Evolutionary conservation across 1,140 invertebrate genomes (phyloP), one percentile per base, ranked within the genome.

Genomic region (Lordiphosa clarofinis): DNA sequence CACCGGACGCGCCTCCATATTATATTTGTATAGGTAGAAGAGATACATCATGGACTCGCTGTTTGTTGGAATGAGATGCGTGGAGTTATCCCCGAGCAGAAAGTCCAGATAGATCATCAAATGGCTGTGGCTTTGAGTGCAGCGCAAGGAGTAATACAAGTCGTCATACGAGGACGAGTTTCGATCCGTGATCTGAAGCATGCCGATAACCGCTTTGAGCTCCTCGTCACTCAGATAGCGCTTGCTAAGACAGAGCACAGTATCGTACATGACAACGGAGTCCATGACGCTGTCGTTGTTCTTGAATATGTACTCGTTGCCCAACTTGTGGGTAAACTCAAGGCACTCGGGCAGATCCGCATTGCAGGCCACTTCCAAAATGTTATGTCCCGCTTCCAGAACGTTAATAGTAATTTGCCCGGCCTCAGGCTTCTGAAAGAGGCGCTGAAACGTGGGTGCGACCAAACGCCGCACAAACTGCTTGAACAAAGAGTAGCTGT

Each of bases 401-500:
- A 46, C 33, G 10, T 40, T 63, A 9, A 59, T 50, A 0, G 28
- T 24, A 5, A 33, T 15, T 4, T 65, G 47, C 0, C 42, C 46
- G 5, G 8, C 7, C 0, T 44, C 31, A 1, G 33, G 44, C 0
- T 55, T 50, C 0, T 39, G 40, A 5, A 73, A 76, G 0, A 78
- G 33, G 0, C 73, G 73, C 63, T 89, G 24, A 36, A 76, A 89
- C 4, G 50, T 70, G 8, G 78, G 73, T 24, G 44, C 21, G 2
- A 89, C 60, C n/a, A 87, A 38, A 4, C 65, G 68, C 15, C 82
- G 59, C 7, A 76, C 50, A 44, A 86, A 89, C 19, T 73, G 69
- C 0, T 65, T 69, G 12, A 69, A 86, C 37, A 69, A 38, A 11
- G 91, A 92, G 4, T 92, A 86, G 61, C 91, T 65, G 0, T 61